These are phyloP conservation scores for Zosterops pallidus DNA, from an alignment of 2,113 vertebrate genomes.

Conservation along the genomic window DNA sequence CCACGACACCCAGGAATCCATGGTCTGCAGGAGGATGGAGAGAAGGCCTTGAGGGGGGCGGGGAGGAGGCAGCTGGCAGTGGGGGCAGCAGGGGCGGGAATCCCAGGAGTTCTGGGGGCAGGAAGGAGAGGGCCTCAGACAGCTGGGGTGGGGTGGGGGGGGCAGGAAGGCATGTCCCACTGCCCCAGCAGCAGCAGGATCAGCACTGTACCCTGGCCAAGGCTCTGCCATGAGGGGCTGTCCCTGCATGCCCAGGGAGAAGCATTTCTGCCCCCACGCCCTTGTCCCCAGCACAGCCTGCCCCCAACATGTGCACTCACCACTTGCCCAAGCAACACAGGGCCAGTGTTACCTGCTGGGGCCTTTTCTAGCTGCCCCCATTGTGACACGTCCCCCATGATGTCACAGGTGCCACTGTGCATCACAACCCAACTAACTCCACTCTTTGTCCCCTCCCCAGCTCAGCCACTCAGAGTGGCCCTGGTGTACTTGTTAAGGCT, in stretches of 20 bases:
- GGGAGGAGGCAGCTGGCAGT: neutral
- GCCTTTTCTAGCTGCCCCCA: neutral
- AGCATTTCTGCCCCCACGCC: rapidly evolving
- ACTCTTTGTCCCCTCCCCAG: neutral
- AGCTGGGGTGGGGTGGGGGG: no score
- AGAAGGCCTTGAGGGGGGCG: neutral
- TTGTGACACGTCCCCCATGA: neutral
- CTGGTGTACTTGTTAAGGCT: neutral
- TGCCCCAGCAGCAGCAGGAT: neutral
- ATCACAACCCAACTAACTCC: neutral
- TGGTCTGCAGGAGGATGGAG: neutral
- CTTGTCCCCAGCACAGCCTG: neutral
- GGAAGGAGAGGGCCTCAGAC: neutral
- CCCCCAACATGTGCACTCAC: neutral
- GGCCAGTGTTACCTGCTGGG: neutral
- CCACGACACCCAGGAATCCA: neutral
- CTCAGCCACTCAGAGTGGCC: neutral
- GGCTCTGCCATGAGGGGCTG: neutral
- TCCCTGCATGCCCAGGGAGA: neutral
- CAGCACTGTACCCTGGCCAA: neutral
- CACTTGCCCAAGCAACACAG: neutral
- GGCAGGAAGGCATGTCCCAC: neutral
- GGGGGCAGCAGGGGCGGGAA: rapidly evolving
- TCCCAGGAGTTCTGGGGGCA: neutral
- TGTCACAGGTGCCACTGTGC: neutral